These are phyloP conservation scores for Caenorhabditis doughertyi DNA, from an alignment of 2,888 invertebrate species.

Conservation along the genomic window DNA sequence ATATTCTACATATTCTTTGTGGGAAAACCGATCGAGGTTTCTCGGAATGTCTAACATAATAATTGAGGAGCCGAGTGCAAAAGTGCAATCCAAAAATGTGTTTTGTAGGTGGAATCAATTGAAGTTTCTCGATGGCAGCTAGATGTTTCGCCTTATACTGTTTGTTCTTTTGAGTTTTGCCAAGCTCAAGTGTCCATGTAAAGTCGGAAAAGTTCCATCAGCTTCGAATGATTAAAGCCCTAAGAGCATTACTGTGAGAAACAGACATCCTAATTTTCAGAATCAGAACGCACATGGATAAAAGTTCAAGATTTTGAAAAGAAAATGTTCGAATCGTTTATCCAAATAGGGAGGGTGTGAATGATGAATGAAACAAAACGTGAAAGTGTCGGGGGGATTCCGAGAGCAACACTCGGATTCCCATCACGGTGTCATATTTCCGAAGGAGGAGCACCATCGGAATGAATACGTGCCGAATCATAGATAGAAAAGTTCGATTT, in stretches of 20 bases:
- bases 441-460: constrained; percentile 1
- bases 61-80: neutral
- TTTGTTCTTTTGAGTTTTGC: no score
- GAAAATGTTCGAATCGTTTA: constrained; percentile 4
- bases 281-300: no score
- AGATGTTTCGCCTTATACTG: no score
- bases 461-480: constrained; percentile 56
- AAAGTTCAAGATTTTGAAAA: neutral
- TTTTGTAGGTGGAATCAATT: neutral
- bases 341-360: constrained; percentile 14
- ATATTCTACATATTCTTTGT: constrained; percentile 32
- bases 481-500: constrained; percentile 22
- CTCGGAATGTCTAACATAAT: neutral
- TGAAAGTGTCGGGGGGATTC: constrained; percentile 55
- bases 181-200: no score
- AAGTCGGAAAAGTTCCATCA: no score
- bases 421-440: constrained; percentile 60
- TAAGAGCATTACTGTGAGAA: neutral
- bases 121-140: neutral
- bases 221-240: no score
- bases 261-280: no score
- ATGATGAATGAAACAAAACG: constrained; percentile 57
- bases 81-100: neutral
- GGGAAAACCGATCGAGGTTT: neutral
- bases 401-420: constrained; percentile 31